Evolutionary conservation across 2,113 vertebrate genomes (phyloP).

Genomic region (Pygoscelis antarcticus): DNA sequence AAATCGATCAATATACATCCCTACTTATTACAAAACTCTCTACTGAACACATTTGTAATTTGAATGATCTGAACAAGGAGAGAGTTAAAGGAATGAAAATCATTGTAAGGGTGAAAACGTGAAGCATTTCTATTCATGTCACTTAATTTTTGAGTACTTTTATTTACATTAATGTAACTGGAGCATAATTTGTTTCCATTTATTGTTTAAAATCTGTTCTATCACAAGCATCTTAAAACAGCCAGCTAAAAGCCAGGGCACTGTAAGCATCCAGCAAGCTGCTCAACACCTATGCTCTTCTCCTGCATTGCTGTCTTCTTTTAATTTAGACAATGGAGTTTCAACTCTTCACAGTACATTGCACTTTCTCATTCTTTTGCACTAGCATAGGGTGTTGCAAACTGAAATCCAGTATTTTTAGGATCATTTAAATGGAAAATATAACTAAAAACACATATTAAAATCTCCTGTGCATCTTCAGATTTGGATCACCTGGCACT

Average conservation of each 20-base stretch:
- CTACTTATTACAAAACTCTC: background rate
- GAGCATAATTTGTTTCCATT: background rate
- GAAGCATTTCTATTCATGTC: background rate
- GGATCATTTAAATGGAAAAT: background rate
- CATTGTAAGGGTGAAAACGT: background rate
- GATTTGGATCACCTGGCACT: background rate
- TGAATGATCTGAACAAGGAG: background rate
- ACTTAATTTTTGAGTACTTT: background rate
- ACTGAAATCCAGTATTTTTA: background rate
- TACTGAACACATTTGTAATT: background rate
- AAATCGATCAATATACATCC: background rate
- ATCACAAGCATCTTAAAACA: background rate
- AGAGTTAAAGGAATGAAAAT: background rate
- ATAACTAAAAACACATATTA: background rate
- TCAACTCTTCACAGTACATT: background rate
- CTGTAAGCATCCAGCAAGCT: background rate
- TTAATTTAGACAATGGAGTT: background rate
- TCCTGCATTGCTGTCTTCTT: background rate
- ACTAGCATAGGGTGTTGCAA: background rate
- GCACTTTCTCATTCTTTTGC: background rate
- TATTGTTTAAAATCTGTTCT: background rate
- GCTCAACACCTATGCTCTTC: background rate
- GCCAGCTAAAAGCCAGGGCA: background rate
- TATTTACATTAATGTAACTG: background rate
- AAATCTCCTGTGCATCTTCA: background rate